Percentiles rank a stretch among this genome's conserved stretches.
phyloP scores from a whole-genome alignment of 2,888 invertebrate genomes.

The Diplazon laetatorius region DNA sequence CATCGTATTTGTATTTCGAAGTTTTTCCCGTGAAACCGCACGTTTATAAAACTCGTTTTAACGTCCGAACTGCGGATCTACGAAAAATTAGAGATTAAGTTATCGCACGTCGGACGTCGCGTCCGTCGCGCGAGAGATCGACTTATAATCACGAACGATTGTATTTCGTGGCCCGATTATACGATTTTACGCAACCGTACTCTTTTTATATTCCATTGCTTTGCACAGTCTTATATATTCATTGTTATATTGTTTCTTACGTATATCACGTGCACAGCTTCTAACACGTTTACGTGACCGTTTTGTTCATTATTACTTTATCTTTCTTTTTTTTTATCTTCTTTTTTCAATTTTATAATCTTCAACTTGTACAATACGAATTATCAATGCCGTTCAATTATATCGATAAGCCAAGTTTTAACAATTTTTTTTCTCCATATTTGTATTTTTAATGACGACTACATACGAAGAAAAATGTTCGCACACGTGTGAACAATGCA shows the following conservation, averaged over 20 bases:
- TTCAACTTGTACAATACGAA: conserved; percentile 46
- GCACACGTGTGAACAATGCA: conserved; percentile 42
- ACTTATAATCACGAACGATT: neutral
- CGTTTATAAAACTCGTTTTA: too few relatives aligned
- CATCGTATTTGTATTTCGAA: too few relatives aligned
- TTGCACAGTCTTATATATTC: conserved; percentile 28
- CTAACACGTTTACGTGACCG: conserved; percentile 32
- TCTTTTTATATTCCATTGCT: conserved; percentile 37
- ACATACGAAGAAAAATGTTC: conserved; percentile 35
- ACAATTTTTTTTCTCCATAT: conserved; percentile 25
- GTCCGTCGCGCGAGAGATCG: neutral
- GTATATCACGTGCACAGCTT: conserved; percentile 35
- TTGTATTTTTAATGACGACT: conserved; percentile 33
- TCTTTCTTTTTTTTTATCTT: too few relatives aligned
- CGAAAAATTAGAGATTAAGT: conserved; percentile 46
- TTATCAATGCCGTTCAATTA: conserved; percentile 43
- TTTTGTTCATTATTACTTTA: too few relatives aligned
- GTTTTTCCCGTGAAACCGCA: too few relatives aligned
- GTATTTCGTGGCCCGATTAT: neutral
- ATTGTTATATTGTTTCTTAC: conserved; percentile 32
- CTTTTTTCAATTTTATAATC: neutral
- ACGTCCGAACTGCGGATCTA: too few relatives aligned
- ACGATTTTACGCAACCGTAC: too few relatives aligned
- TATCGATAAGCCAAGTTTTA: conserved; percentile 29
- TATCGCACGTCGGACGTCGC: conserved; percentile 30